phyloP scores from a whole-genome alignment of 2,888 invertebrate genomes.

The Chrysomela aeneicollis region DNA sequence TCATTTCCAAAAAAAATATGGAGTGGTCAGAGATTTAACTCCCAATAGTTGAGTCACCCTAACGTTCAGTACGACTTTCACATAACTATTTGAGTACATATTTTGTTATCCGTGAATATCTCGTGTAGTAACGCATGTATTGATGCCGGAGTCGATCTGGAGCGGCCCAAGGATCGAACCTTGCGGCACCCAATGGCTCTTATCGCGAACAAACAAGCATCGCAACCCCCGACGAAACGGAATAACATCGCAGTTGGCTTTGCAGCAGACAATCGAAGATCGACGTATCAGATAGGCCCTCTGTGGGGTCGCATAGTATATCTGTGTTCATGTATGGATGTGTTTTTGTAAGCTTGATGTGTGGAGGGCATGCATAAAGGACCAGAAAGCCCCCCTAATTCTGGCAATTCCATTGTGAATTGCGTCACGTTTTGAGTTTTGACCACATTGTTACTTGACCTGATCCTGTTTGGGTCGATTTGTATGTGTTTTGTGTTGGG shows the following conservation, averaged over 20 bases:
- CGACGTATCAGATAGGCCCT: conserved; percentile 36
- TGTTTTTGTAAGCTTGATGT: conserved; percentile 6
- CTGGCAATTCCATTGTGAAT: conserved; percentile 45
- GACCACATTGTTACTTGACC: conserved; percentile 51
- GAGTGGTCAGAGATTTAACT: too few relatives aligned
- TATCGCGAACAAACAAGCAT: too few relatives aligned
- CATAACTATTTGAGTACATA: too few relatives aligned
- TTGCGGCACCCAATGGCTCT: too few relatives aligned
- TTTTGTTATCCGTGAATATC: too few relatives aligned
- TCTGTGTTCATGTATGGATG: not conserved
- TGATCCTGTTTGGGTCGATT: conserved; percentile 44
- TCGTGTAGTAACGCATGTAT: too few relatives aligned
- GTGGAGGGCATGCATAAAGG: conserved; percentile 21
- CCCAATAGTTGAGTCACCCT: too few relatives aligned
- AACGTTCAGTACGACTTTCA: too few relatives aligned
- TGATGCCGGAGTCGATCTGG: too few relatives aligned
- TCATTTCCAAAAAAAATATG: too few relatives aligned
- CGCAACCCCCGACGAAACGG: too few relatives aligned
- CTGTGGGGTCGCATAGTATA: conserved; percentile 18
- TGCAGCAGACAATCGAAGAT: conserved; percentile 40
- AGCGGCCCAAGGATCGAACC: too few relatives aligned
- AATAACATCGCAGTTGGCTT: conserved; percentile 37
- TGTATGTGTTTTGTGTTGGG: conserved; percentile 47
- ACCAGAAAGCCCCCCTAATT: conserved; percentile 28
- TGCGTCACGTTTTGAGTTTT: conserved; percentile 46